A percentile compares a stretch with the other conserved stretches of the same genome.
Conservation (phyloP, 2,888 invertebrate genomes). For the Resseliella maxima region DNA sequence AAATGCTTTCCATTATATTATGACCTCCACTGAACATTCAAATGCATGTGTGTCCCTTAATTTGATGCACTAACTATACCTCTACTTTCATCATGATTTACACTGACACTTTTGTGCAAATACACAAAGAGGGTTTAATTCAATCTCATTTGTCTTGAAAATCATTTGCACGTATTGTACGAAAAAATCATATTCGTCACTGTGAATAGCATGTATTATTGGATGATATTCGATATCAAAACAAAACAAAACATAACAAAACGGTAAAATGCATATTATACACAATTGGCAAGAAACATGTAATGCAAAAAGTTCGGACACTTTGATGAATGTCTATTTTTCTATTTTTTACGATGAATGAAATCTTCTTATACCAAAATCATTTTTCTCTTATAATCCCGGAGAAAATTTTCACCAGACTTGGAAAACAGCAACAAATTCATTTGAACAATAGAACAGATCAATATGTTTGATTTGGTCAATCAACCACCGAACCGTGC, state of each 20-base stretch:
- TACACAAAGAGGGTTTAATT: too few relatives aligned
- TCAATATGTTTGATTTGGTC: conserved; percentile 55
- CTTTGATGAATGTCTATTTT: conserved; percentile 39
- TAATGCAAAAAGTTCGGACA: conserved; percentile 43
- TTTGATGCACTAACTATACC: neutral
- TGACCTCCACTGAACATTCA: neutral
- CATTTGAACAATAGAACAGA: conserved; percentile 41
- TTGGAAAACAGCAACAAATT: conserved; percentile 22
- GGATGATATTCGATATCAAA: conserved; percentile 27
- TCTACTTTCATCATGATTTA: too few relatives aligned
- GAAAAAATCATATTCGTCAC: neutral
- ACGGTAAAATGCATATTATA: conserved; percentile 14
- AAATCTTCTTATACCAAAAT: neutral
- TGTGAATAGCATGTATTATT: too few relatives aligned
- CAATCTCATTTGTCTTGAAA: neutral
- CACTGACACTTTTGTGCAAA: too few relatives aligned
- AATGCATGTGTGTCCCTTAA: neutral
- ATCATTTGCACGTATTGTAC: conserved; percentile 7
- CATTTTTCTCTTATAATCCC: conserved; percentile 24
- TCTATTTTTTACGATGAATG: conserved; percentile 34
- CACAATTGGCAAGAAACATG: conserved; percentile 15
- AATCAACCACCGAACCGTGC: conserved; percentile 43
- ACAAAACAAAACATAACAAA: too few relatives aligned
- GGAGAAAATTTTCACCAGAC: conserved; percentile 5
- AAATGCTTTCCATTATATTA: conserved; percentile 1